Base-by-base conservation (phyloP, 2,797 vertebrate species). In the Amazonetta brasiliensis region DNA sequence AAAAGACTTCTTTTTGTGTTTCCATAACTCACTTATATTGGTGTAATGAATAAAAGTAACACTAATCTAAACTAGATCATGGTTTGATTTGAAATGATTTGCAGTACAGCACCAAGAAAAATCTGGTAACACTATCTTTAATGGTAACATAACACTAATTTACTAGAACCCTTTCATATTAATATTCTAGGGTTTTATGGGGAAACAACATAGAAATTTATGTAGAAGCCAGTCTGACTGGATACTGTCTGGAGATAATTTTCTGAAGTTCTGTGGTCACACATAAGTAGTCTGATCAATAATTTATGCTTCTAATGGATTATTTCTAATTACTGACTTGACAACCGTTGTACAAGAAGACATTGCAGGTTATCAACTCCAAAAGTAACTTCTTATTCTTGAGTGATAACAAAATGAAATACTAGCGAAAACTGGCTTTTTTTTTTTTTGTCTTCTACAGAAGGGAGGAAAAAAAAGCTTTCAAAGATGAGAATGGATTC, bases 351-450 rank as follows among this genome's bases (percentile, higher is more conserved):
- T 11, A n/a, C 16, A 66, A 79, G 55, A 84, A 33, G 52, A 41
- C 52, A 23, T 13, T 52, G 50, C 20, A 79, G 67, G 67, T 91
- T 94, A 95, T 94, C 90, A 67, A 43, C 39, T 89, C 20, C 1
- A 7, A 81, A 92, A 84, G 67, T n/a, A 87, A 37, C 50, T 90
- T 86, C 63, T 85, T 96, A 92, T 59, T 89, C 46, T 44, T 84
- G 63, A 74, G 25, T 87, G 93, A 96, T 96, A 95, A 94, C 30
- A 15, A 88, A 82, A 30, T 3, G 0, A 84, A 90, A 59, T 66
- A 56, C 12, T 58, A 46, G 33, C 8, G 66, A 84, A 46, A 82
- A n/a, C 7, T 89, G 54, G 12, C 31, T 62, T 55, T 74, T 39
- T 73, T 35, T 35, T 37, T 25, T 28, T 63, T 43, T 73, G 31